Evolutionary conservation across 2,113 vertebrate species (phyloP).

Genomic region (Ammospiza caudacuta): DNA sequence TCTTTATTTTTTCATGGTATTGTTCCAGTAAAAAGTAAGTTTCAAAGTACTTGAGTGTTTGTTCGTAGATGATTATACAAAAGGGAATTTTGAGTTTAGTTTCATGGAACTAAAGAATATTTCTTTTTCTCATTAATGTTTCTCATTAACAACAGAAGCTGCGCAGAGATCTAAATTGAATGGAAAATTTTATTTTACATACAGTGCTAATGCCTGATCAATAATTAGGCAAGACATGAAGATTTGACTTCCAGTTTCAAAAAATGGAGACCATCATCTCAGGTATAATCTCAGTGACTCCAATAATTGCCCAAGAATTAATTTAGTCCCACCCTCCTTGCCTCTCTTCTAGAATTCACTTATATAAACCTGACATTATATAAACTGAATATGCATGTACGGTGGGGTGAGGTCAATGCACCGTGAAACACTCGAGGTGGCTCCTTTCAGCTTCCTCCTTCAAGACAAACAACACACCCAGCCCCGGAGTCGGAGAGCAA

Average conservation of each 20-base stretch:
- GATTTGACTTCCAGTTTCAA: neutral
- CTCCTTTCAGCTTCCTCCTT: neutral
- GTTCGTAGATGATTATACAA: neutral
- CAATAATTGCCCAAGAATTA: neutral
- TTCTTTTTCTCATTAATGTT: neutral
- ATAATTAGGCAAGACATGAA: neutral
- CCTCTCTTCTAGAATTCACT: neutral
- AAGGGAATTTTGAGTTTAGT: neutral
- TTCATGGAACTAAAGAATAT: neutral
- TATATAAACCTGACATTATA: conserved; percentile 31
- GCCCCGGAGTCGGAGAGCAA: neutral
- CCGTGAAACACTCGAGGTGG: neutral
- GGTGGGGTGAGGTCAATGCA: neutral
- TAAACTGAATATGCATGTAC: conserved; percentile 1
- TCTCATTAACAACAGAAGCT: neutral
- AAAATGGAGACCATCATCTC: neutral
- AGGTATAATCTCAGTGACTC: neutral
- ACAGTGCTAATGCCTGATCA: neutral
- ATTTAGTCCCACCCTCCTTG: neutral
- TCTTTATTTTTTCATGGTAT: neutral
- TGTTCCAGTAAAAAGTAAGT: neutral
- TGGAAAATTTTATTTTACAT: neutral
- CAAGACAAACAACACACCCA: neutral
- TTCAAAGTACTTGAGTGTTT: neutral
- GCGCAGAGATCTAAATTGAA: neutral